Base-by-base conservation (phyloP, 2,888 invertebrate species). In the Penaeus monodon region DNA sequence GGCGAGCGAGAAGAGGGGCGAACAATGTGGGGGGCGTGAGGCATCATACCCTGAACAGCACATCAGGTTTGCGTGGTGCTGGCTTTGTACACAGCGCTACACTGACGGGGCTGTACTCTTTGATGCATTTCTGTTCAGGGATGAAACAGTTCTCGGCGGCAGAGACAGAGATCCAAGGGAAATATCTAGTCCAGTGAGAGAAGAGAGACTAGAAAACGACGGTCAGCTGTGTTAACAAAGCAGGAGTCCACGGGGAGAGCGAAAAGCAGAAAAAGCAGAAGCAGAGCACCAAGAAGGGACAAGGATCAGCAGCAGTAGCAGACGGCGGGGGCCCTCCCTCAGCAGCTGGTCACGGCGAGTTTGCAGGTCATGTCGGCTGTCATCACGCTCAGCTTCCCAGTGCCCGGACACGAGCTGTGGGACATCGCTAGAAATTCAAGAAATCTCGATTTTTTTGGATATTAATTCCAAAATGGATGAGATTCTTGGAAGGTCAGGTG, bases 351-450 rank as follows among this genome's bases (percentile, higher is more conserved):
- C 57, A 77, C 49, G 77, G 14, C 57, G 49, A 77, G 77, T 76
- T 44, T 76, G 74, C 38, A 74, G 77, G 77, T 77, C 77, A 77
- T 77, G 77, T 49, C 27, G 77, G 77, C 49, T 77, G 77, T 77
- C 77, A 77, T n/a, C n/a, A 77, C 49, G 38, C n/a, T 38, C 33
- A 24, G 44, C 49, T 38, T 49, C n/a, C 77, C 49, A n/a, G 77
- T 49, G 38, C 57, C 77, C 77, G 44, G 68, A 44, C 22, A 44
- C 44, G 66, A 20, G 63, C 20, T 33, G 38, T 17, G 80, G 65
- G 64, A 63, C 57, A 27, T 17, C 17, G 10, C 29, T 20, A 38
- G n/a, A 20, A 44, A 44, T 38, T 27, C 22, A 22, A 10, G n/a
- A 79, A 65, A 80, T 79, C 79, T 22, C 27, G 27, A 24, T n/a